These are phyloP conservation scores for Hylyphantes graminicola DNA, from an alignment of 1,140 invertebrate species.

Conservation along the genomic window DNA sequence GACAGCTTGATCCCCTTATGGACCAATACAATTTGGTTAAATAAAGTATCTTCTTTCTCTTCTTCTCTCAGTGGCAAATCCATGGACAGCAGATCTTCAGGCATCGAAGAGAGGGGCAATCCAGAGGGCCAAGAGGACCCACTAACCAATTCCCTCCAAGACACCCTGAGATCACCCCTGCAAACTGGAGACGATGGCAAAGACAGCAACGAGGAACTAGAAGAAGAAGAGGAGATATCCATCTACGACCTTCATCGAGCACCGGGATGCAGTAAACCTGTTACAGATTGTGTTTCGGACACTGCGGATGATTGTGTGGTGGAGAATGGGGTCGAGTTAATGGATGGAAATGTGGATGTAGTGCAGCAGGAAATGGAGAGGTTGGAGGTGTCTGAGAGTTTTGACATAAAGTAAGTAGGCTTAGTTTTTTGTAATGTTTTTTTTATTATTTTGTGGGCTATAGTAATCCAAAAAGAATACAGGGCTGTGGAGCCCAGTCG, in stretches of 20 bases:
- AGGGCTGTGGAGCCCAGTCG: too few species aligned
- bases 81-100: not conserved
- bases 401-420: slow-evolving; percentile 18
- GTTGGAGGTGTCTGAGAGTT: slow-evolving; percentile 18
- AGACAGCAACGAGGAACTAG: slow-evolving; percentile 10
- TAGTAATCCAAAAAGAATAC: too few species aligned
- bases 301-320: not conserved
- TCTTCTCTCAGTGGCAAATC: not conserved
- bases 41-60: too few species aligned
- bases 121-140: slow-evolving; percentile 73
- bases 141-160: not conserved
- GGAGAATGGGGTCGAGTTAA: slow-evolving; percentile 7
- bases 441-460: too few species aligned
- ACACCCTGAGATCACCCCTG: slow-evolving; percentile 12
- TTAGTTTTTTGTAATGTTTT: not conserved
- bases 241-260: slow-evolving; percentile 53
- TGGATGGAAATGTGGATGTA: slow-evolving; percentile 6
- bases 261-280: not conserved
- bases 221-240: slow-evolving; percentile 53
- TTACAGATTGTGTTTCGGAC: not conserved
- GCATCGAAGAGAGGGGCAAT: slow-evolving; percentile 62
- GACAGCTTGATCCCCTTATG: too few species aligned
- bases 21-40: too few species aligned
- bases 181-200: slow-evolving; percentile 32
- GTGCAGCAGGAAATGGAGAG: slow-evolving; percentile 37